Base-by-base conservation (phyloP, 2,888 invertebrate species). In the Himalopsyche tibetana region DNA sequence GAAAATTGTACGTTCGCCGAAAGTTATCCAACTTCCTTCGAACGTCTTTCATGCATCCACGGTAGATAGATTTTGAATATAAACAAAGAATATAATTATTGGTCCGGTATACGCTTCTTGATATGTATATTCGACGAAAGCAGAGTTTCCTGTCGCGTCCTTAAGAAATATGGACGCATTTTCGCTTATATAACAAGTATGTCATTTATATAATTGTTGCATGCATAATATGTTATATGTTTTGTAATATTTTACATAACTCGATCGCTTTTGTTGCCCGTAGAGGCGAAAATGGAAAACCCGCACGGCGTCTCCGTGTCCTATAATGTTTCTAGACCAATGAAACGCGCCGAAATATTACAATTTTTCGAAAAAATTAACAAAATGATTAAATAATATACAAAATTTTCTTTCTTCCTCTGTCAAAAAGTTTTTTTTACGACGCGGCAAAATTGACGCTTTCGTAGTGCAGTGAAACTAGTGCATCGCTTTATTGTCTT, bases 311-410 rank as follows among this genome's bases (percentile, higher is more conserved):
- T 87, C 6, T 51, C 74, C 38, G 19, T 51, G 42, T 85, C 69
- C 79, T 36, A 28, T 1, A 84, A 51, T n/a, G 55, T 40, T 6
- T 69, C 83, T n/a, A 51, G 51, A 42, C 40, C 85, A 83, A 45
- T 28, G 12, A 19, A 63, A 84, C 56, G 38, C 83, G 6, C 84
- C 84, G 40, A 69, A 69, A 17, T 87, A 84, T 56, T 87, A 84
- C 81, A 83, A 63, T 19, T 87, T 87, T 36, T 81, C 87, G 11
- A 84, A 82, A 84, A 84, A 87, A 5, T 51, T 85, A 15, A 45
- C 83, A 28, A 87, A 69, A 82, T 87, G 2, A 63, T 84, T 38
- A n/a, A 63, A 51, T 45, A 63, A 38, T 15, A 74, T 15, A 38
- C 38, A 12, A 74, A 63, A 28, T 28, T 74, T 36, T 74, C 74